phyloP scores from a whole-genome alignment of 2,888 invertebrate species.

The Apantesis nais region DNA sequence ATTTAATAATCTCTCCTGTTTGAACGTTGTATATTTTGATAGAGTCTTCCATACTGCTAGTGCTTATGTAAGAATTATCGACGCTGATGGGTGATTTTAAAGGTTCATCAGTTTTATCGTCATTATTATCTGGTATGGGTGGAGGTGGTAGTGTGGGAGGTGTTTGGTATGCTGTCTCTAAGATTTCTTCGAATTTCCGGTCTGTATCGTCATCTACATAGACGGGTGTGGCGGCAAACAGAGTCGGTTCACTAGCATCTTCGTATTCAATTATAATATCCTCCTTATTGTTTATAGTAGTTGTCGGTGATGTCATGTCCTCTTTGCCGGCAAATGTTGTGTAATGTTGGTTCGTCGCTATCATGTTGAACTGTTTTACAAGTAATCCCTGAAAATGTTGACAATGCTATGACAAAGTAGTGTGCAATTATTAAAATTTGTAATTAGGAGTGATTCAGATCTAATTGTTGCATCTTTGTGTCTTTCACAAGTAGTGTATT shows the following conservation, averaged over 20 bases:
- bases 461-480: conserved; percentile 15
- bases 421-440: conserved; percentile 13
- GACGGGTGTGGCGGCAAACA: conserved; percentile 72
- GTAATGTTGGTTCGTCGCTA: conserved; percentile 77
- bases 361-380: conserved; percentile 79
- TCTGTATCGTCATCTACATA: conserved; percentile 74
- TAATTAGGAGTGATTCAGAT: conserved; percentile 20
- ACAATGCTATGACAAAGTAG: conserved; percentile 48
- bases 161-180: conserved; percentile 66
- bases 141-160: conserved; percentile 45
- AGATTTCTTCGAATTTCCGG: conserved; percentile 74
- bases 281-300: conserved; percentile 62
- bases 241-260: conserved; percentile 62
- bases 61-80: conserved; percentile 73
- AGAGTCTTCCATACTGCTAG: conserved; percentile 81
- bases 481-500: conserved; percentile 28
- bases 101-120: conserved; percentile 55
- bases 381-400: conserved; percentile 77
- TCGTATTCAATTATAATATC: conserved; percentile 78
- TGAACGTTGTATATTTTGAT: conserved; percentile 83
- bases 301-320: conserved; percentile 65
- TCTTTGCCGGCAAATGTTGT: conserved; percentile 68
- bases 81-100: conserved; percentile 69
- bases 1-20: conserved; percentile 81
- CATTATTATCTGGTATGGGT: conserved; percentile 51